Conservation (phyloP, 2,888 invertebrate genomes). For the Ophioninae sp. region DNA sequence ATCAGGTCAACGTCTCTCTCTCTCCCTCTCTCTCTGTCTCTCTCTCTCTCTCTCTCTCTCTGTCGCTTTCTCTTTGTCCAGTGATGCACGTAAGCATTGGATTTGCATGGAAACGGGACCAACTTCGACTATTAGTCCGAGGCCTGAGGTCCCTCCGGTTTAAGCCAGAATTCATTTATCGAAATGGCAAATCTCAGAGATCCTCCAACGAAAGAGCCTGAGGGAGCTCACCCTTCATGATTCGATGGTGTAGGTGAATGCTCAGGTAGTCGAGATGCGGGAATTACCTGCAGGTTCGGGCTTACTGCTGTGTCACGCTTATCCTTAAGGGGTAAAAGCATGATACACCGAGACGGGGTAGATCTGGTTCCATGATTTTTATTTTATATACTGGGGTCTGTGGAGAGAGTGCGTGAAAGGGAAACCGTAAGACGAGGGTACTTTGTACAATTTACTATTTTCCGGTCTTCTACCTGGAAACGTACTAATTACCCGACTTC, state of each 20-base stretch:
- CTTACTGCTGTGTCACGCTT: neutral
- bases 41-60: neutral
- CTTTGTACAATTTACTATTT: no score
- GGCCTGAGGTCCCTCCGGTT: slow-evolving; percentile 46
- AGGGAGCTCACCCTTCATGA: slow-evolving; percentile 43
- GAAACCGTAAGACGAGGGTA: neutral
- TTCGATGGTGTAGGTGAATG: neutral
- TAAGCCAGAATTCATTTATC: slow-evolving; percentile 74
- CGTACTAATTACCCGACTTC: no score
- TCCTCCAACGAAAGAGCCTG: slow-evolving; percentile 16
- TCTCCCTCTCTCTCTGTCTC: slow-evolving; percentile 12
- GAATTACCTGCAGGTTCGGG: no score
- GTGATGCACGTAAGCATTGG: slow-evolving; percentile 75
- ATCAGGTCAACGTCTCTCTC: slow-evolving; percentile 14
- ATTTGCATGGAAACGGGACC: slow-evolving; percentile 79
- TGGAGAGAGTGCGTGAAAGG: neutral
- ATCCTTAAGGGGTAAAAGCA: no score
- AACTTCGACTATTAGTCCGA: slow-evolving; percentile 77
- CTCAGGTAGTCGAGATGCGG: neutral
- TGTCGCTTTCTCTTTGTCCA: slow-evolving; percentile 56
- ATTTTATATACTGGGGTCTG: slow-evolving; percentile 15
- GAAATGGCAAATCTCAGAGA: slow-evolving; percentile 70
- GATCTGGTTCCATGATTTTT: no score
- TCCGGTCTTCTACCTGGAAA: no score
- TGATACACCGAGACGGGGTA: no score